A percentile compares a stretch with the other conserved stretches of the same genome.
phyloP scores from a whole-genome alignment of 2,113 vertebrate genomes.

The Prietella phreatophila region DNA sequence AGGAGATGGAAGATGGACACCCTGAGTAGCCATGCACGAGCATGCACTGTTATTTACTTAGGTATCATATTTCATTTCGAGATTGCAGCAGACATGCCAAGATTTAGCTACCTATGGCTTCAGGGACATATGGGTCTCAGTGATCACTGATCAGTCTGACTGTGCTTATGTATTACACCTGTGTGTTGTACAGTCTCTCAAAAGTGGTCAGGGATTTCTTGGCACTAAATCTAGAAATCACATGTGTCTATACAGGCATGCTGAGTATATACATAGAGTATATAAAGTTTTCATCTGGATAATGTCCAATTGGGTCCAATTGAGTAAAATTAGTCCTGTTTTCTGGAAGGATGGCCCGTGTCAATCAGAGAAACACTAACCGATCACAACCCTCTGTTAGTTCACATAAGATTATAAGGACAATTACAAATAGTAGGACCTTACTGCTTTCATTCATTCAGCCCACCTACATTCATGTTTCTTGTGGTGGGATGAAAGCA shows the following conservation, averaged over 20 bases:
- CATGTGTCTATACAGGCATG: not conserved
- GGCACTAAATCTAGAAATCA: not conserved
- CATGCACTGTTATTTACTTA: constrained; percentile 24
- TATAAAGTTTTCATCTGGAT: not conserved
- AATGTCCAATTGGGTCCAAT: not conserved
- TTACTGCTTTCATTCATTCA: not conserved
- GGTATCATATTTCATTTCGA: constrained; percentile 4
- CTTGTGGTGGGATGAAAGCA: not conserved
- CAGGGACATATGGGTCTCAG: constrained; percentile 22
- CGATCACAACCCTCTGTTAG: not conserved
- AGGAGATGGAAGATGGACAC: constrained; percentile 11
- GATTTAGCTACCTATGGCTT: constrained; percentile 20
- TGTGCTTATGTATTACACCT: constrained; percentile 6
- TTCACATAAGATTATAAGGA: not conserved
- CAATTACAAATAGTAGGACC: not conserved
- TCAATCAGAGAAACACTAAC: not conserved
- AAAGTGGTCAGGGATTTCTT: not conserved
- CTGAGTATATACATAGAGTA: too few relatives aligned
- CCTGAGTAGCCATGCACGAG: constrained; percentile 11
- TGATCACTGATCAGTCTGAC: constrained; percentile 19
- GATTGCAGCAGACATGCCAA: not conserved
- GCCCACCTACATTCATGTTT: not conserved
- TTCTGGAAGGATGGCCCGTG: not conserved
- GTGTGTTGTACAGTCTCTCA: not conserved
- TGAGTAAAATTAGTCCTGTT: not conserved